A percentile compares a stretch with the other conserved stretches of the same genome.
Evolutionary conservation across 2,797 vertebrate genomes (phyloP).

Genomic region (Muraenolepis orangiensis): DNA sequence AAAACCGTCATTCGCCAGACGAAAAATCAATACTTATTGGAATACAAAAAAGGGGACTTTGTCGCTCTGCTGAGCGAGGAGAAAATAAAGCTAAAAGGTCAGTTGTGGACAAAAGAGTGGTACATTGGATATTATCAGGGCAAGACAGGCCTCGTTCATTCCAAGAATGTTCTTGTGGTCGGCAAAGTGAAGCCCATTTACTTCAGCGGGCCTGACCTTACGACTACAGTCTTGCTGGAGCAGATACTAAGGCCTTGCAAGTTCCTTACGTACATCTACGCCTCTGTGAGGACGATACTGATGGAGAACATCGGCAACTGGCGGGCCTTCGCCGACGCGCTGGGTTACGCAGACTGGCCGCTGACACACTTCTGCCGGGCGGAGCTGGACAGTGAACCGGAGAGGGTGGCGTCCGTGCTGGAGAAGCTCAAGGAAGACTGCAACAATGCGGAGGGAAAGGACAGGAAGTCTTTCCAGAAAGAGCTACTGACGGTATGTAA

Average conservation of each 20-base stretch:
- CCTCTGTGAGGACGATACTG: constrained; percentile 88
- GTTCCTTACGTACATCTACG: constrained; percentile 96
- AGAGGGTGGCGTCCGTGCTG: constrained; percentile 88
- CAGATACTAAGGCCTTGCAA: constrained; percentile 93
- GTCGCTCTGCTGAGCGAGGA: constrained; percentile 90
- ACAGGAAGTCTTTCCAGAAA: constrained; percentile 96
- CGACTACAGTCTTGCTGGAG: constrained; percentile 83
- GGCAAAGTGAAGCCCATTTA: constrained; percentile 83
- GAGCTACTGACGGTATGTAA: constrained; percentile 89
- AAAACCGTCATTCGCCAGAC: constrained; percentile 93
- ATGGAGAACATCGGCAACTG: constrained; percentile 98
- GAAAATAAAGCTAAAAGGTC: constrained; percentile 88
- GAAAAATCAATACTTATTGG: constrained; percentile 91
- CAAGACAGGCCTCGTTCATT: constrained; percentile 86
- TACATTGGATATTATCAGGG: constrained; percentile 95
- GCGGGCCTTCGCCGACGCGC: constrained; percentile 87
- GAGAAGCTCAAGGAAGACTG: constrained; percentile 97
- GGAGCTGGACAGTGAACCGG: constrained; percentile 87
- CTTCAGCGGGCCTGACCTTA: constrained; percentile 84
- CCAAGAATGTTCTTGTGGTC: constrained; percentile 89
- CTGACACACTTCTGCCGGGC: constrained; percentile 87
- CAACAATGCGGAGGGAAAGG: constrained; percentile 84
- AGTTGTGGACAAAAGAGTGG: constrained; percentile 97
- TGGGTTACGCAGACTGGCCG: constrained; percentile 85
- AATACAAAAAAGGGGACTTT: constrained; percentile 92